Evolutionary conservation across 2,888 invertebrate species (phyloP), one percentile per base, ranked within the genome.

Genomic region (Aleiodes leptofemur): DNA sequence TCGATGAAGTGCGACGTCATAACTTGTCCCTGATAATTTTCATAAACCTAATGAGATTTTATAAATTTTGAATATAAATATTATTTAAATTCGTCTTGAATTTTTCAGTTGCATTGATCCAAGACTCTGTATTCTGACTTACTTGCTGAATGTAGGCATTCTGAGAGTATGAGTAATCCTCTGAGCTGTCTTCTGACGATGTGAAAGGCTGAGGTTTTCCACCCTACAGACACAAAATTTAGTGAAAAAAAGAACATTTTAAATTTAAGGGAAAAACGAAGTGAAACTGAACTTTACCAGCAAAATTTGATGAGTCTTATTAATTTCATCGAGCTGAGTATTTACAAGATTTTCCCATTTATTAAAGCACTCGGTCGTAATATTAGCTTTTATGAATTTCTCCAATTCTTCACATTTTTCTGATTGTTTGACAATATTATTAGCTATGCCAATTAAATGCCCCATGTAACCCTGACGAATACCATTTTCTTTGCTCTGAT

Each of bases 381-480:
- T 89, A 82, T 91, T 88, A 78, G 91, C 90, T 80, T 89, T 90
- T 78, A 93, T 85, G 86, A 89, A 91, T 81, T 90, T 90, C 83
- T 91, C 90, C 81, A 93, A 91, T 85, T 92, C 88, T 83, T 91
- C 90, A 86, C 90, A 91, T 85, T 91, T 90, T 86, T 91, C 90
- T 89, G 91, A 91, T 84, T 90, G 87, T 70, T 87, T 86, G 56
- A 91, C 91, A 82, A 93, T 90, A 85, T 91, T 91, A 86, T 92
- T 91, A 53, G 92, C 90, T 83, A 93, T 92, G 86, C 91, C 92
- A 81, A 93, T 93, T 84, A 93, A 90, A 87, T 93, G 93, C 76
- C 93, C 93, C 93, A 93, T 93, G 83, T 93, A 93, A 82, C 93
- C 93, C 83, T 92, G 90, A 71, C 93, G 91, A 72, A 92, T 89